Conservation (phyloP, 2,888 invertebrate species). For the Strigamia crassipes region DNA sequence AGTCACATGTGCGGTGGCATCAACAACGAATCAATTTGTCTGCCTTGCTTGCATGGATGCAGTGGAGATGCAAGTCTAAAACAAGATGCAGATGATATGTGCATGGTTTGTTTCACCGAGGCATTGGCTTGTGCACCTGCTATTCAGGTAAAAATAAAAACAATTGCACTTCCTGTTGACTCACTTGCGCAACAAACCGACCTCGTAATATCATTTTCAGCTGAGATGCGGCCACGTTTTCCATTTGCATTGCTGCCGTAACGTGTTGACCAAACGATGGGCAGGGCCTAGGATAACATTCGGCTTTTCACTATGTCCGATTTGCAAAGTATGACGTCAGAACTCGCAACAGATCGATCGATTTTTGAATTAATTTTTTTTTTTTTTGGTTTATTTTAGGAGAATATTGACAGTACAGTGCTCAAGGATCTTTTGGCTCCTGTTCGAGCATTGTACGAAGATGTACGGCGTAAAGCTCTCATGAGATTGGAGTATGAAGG, state of each 20-base stretch:
- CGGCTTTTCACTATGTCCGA: constrained; percentile 92
- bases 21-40: constrained; percentile 76
- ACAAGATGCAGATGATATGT: constrained; percentile 98
- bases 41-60: constrained; percentile 90
- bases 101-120: constrained; percentile 99
- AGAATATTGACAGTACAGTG: constrained; percentile 80
- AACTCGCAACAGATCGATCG: background rate
- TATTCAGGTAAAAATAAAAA: constrained; percentile 68
- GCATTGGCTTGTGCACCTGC: constrained; percentile 94
- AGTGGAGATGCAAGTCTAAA: constrained; percentile 65
- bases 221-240: constrained; percentile 94
- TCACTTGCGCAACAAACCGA: background rate
- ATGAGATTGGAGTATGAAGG: constrained; percentile 98
- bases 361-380: too few species aligned
- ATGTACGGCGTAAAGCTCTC: constrained; percentile 88
- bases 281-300: constrained; percentile 95
- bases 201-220: constrained; percentile 59
- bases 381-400: constrained; percentile 60
- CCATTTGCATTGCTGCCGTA: constrained; percentile 87
- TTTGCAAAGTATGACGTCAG: constrained; percentile 77
- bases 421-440: constrained; percentile 78
- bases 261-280: constrained; percentile 85
- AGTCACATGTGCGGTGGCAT: constrained; percentile 95
- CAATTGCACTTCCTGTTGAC: background rate
- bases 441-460: constrained; percentile 79